Conservation (phyloP, 2,797 vertebrate genomes). For the Hylomyscus alleni region DNA sequence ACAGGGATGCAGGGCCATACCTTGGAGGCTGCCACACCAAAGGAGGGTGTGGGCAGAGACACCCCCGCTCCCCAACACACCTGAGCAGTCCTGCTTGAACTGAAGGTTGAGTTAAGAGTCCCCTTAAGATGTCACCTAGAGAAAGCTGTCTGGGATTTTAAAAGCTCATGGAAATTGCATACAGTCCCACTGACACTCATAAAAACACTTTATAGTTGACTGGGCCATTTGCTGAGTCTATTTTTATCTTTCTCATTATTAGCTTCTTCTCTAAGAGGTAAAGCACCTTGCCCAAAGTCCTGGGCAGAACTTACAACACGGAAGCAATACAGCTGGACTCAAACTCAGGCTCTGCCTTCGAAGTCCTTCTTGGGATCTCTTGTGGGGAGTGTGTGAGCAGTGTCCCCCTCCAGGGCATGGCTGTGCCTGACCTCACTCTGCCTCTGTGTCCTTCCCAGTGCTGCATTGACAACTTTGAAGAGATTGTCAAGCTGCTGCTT, state of each 20-base stretch:
- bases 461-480: conserved; percentile 99
- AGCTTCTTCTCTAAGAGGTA: conserved; percentile 33
- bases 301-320: background rate
- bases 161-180: conserved; percentile 12
- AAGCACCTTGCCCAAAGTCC: background rate
- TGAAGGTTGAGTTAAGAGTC: background rate
- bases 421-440: conserved; percentile 6
- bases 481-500: conserved; percentile 96
- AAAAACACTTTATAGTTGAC: background rate
- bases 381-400: rapidly evolving
- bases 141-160: conserved; percentile 32
- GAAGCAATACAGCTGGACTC: background rate
- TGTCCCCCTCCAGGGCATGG: background rate
- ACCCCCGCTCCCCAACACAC: background rate
- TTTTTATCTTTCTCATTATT: background rate
- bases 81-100: background rate
- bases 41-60: background rate
- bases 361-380: background rate
- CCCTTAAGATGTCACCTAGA: background rate
- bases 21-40: background rate
- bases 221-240: background rate
- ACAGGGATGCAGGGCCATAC: background rate
- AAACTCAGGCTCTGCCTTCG: background rate
- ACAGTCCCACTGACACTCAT: background rate
- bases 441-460: conserved; percentile 89